Evolutionary conservation across 1,140 invertebrate species (phyloP).

Genomic region (Zeugodacus cucurbitae): DNA sequence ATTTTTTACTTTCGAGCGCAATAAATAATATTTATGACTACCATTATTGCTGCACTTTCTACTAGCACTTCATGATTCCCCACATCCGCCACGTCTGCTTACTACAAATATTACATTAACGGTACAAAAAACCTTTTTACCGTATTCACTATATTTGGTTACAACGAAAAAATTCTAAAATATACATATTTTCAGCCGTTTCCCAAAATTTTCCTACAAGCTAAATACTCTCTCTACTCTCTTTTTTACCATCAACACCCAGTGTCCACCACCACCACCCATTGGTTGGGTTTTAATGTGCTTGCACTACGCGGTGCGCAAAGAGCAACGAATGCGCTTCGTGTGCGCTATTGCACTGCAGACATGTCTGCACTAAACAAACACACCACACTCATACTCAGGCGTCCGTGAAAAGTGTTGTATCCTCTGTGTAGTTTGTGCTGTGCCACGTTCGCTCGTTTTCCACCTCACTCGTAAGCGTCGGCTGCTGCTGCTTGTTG

Average conservation of each 20-base stretch:
- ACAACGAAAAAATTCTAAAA: neutral
- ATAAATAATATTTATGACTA: neutral
- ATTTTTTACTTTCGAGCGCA: neutral
- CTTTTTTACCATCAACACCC: too few relatives aligned
- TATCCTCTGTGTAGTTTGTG: neutral
- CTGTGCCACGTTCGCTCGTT: neutral
- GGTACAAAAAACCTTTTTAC: neutral
- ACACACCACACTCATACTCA: neutral
- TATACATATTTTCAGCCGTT: neutral
- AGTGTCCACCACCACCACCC: neutral
- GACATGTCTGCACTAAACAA: neutral
- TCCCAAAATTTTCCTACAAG: neutral
- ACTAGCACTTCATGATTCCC: neutral
- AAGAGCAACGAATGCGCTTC: slow-evolving; percentile 1
- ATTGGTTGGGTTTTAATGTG: neutral
- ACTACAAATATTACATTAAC: neutral
- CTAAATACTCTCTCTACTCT: neutral
- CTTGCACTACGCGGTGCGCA: neutral
- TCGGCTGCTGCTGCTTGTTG: neutral
- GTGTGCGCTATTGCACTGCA: neutral
- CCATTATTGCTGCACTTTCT: neutral
- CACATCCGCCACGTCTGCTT: neutral
- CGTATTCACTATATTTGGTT: neutral
- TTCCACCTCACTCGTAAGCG: neutral
- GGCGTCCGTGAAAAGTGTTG: neutral